phyloP scores from a whole-genome alignment of 2,888 invertebrate species.

The Dolichomitus sp. region DNA sequence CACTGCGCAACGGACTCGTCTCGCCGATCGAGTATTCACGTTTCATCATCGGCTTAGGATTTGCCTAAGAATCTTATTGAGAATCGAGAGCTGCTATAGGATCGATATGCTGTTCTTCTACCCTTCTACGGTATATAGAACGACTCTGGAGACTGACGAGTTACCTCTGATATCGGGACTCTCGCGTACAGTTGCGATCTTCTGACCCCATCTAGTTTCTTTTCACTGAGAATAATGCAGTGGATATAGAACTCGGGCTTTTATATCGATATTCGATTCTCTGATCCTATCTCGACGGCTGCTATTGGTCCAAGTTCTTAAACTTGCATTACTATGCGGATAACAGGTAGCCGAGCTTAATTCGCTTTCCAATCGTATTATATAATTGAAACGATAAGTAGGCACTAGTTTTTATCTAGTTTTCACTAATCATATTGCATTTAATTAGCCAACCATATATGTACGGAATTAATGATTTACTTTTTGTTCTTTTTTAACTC shows the following conservation, averaged over 20 bases:
- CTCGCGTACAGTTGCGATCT: constrained; percentile 41
- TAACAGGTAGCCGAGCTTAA: constrained; percentile 27
- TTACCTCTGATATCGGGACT: constrained; percentile 39
- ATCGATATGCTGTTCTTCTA: constrained; percentile 52
- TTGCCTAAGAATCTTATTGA: constrained; percentile 81
- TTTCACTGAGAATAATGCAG: constrained; percentile 42
- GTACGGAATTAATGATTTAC: not conserved
- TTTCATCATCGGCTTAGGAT: constrained; percentile 81
- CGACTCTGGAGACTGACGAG: constrained; percentile 41
- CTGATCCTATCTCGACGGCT: constrained; percentile 38
- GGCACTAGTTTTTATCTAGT: constrained; percentile 13
- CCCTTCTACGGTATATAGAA: constrained; percentile 10
- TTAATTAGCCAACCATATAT: not conserved
- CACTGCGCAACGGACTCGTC: constrained; percentile 71
- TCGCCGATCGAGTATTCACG: constrained; percentile 66
- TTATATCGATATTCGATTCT: constrained; percentile 60
- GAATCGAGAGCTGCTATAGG: constrained; percentile 47
- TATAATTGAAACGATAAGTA: constrained; percentile 50
- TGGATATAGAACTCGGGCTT: constrained; percentile 27
- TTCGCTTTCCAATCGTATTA: constrained; percentile 45
- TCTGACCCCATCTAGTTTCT: constrained; percentile 53
- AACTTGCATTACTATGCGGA: constrained; percentile 56
- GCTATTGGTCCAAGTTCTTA: constrained; percentile 49
- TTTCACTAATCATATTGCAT: not conserved
- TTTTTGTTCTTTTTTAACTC: not conserved